These are phyloP conservation scores for Trematomus loennbergii DNA, from an alignment of 2,113 vertebrate genomes.

Conservation along the genomic window DNA sequence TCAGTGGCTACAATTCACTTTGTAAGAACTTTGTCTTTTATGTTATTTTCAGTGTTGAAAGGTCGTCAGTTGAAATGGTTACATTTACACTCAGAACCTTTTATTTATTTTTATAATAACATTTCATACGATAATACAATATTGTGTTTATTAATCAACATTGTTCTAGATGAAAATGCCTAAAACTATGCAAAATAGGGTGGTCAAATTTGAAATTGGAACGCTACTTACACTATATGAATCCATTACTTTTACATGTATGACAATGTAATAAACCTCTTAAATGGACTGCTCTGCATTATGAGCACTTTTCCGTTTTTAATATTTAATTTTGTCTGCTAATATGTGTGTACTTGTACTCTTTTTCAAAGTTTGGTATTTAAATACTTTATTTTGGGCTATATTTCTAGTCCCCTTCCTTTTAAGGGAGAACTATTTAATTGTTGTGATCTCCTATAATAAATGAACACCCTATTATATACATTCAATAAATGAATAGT, in stretches of 20 bases:
- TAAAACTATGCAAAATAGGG: neutral
- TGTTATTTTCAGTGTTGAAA: neutral
- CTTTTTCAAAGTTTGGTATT: neutral
- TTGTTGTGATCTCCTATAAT: too few species aligned
- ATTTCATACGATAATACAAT: too few species aligned
- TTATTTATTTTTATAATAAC: neutral
- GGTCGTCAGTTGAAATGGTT: too few species aligned
- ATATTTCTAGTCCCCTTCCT: neutral
- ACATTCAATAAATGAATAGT: too few species aligned
- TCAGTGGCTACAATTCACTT: constrained; percentile 27
- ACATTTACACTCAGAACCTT: too few species aligned
- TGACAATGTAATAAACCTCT: neutral
- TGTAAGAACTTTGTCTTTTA: neutral
- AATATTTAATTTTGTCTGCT: neutral
- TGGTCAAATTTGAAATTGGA: neutral
- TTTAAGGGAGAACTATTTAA: neutral
- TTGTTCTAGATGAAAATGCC: neutral
- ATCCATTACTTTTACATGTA: neutral
- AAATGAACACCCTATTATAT: too few species aligned
- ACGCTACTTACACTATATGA: neutral
- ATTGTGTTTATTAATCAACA: neutral
- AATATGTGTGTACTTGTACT: neutral
- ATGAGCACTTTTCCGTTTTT: neutral
- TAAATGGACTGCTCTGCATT: neutral
- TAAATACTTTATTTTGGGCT: too few species aligned